A percentile compares a stretch with the other conserved stretches of the same genome.
Evolutionary conservation across 2,113 vertebrate species (phyloP).

Genomic region (Petrocephalus microphthalmus): DNA sequence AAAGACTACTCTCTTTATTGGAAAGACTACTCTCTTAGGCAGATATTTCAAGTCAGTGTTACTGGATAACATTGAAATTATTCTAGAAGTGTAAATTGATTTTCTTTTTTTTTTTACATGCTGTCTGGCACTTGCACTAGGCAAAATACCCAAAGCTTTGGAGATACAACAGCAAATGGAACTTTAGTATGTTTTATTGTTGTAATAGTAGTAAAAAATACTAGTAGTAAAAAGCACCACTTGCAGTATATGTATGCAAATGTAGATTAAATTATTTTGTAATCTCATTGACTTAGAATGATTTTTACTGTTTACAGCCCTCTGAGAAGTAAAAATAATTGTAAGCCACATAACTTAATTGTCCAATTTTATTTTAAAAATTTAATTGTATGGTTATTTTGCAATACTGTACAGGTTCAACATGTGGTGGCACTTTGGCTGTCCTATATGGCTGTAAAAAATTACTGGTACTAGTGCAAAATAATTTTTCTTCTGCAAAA

Average conservation of each 20-base stretch:
- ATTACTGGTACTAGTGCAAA: slow-evolving; percentile 9
- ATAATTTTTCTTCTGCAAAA: neutral
- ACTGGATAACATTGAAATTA: neutral
- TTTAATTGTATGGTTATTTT: slow-evolving; percentile 10
- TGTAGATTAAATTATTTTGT: slow-evolving; percentile 20
- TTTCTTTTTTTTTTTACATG: neutral
- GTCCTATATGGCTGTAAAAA: slow-evolving; percentile 13
- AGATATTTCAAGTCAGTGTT: neutral
- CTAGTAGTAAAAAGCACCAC: neutral
- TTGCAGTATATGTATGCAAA: neutral
- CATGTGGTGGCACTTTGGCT: slow-evolving; percentile 17
- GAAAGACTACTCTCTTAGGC: neutral
- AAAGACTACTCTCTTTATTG: neutral
- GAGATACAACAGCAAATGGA: neutral
- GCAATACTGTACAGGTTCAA: slow-evolving; percentile 19
- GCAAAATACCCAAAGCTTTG: slow-evolving; percentile 11
- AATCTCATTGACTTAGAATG: slow-evolving; percentile 11
- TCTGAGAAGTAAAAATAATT: slow-evolving; percentile 1
- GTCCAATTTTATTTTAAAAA: neutral
- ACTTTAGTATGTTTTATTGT: neutral
- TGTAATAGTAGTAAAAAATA: slow-evolving; percentile 2
- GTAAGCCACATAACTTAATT: neutral
- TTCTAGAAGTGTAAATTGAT: neutral
- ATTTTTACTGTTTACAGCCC: neutral
- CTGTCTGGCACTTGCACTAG: neutral